Evolutionary conservation across 2,797 vertebrate species (phyloP).

Genomic region (Hoplostethus mediterraneus): DNA sequence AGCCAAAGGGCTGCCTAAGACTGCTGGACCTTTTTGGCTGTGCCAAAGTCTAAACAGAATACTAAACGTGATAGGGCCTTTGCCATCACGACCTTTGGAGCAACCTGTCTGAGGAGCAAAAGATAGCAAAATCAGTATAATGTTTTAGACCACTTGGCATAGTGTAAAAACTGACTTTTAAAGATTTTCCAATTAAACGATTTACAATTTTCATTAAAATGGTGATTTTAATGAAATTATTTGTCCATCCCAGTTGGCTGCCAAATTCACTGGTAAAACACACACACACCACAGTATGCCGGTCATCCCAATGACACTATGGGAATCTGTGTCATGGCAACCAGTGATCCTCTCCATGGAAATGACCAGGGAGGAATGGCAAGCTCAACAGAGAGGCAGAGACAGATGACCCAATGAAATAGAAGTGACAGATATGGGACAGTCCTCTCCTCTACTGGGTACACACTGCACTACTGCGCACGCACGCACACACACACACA

Average conservation of each 20-base stretch:
- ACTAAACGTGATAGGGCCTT: neutral
- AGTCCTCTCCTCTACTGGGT: neutral
- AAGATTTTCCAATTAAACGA: too few relatives aligned
- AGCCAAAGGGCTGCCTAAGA: neutral
- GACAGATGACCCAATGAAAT: constrained; percentile 18
- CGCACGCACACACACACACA: constrained; percentile 6
- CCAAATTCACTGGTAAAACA: constrained; percentile 1
- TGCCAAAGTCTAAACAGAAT: neutral
- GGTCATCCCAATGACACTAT: neutral
- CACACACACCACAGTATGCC: neutral
- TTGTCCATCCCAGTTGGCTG: neutral
- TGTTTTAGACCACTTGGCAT: too few relatives aligned
- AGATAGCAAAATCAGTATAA: neutral
- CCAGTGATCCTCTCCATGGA: constrained; percentile 4
- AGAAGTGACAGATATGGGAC: constrained; percentile 13
- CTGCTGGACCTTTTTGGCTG: too few relatives aligned
- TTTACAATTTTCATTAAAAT: too few relatives aligned
- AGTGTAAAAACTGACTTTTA: too few relatives aligned
- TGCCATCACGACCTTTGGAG: neutral
- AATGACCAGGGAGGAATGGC: neutral
- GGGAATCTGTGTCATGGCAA: constrained; percentile 10
- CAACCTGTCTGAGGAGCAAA: neutral
- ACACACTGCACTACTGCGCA: neutral
- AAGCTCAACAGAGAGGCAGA: neutral
- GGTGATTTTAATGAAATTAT: too few relatives aligned